Evolutionary conservation across 2,797 vertebrate genomes (phyloP).

Genomic region (Acanthurus leucopareius): DNA sequence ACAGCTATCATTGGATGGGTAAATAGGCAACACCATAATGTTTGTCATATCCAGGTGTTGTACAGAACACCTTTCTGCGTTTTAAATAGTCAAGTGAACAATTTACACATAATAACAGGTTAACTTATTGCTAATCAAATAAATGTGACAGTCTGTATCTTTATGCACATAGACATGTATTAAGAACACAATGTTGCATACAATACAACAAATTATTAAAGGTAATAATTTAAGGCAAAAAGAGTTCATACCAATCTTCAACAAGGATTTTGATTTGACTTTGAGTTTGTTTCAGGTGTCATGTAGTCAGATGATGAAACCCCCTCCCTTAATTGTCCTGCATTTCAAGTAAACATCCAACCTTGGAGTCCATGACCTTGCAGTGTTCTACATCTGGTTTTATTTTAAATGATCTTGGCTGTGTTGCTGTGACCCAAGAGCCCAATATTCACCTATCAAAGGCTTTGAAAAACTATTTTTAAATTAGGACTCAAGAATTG

Average conservation of each 20-base stretch:
- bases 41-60: background rate
- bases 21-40: background rate
- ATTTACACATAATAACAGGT: background rate
- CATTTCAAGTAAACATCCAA: slow-evolving; percentile 49
- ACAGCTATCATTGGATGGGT: background rate
- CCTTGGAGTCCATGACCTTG: slow-evolving; percentile 41
- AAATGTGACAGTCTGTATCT: background rate
- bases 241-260: background rate
- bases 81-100: background rate
- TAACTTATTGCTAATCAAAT: background rate
- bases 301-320: background rate
- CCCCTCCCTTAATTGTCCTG: slow-evolving; percentile 23
- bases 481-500: slow-evolving; percentile 33
- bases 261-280: background rate
- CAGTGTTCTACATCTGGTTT: slow-evolving; percentile 32
- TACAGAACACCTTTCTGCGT: no score
- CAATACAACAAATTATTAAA: background rate
- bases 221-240: background rate
- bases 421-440: slow-evolving; percentile 48
- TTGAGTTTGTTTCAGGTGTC: background rate
- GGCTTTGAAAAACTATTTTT: slow-evolving; percentile 40
- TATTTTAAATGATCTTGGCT: slow-evolving; percentile 33
- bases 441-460: slow-evolving; percentile 52
- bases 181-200: background rate
- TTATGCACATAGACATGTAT: no score